phyloP scores from a whole-genome alignment of 2,113 vertebrate species.

The Oenanthe oenanthe region DNA sequence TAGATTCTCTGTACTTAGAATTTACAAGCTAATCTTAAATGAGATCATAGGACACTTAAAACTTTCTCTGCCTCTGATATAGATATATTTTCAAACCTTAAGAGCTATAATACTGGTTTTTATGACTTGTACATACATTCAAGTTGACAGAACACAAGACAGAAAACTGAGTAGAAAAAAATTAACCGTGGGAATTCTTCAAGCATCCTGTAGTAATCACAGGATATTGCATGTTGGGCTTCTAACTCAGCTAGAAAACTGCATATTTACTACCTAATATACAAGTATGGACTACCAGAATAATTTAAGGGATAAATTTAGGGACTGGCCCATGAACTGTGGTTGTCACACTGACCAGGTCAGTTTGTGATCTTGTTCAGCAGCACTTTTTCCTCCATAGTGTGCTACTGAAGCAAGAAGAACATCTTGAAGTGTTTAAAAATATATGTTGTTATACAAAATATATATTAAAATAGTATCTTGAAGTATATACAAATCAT shows the following conservation, averaged over 20 bases:
- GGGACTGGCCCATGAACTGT: neutral
- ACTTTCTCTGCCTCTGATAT: neutral
- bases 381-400: neutral
- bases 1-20: neutral
- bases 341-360: neutral
- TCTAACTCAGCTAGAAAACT: neutral
- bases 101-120: neutral
- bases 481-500: neutral
- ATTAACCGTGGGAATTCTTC: neutral
- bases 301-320: neutral
- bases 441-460: neutral
- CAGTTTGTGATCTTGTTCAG: neutral
- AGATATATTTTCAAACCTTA: neutral
- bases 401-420: neutral
- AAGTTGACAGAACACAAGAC: neutral
- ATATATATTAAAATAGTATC: too few species aligned
- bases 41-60: neutral
- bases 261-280: neutral
- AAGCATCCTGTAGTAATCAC: neutral
- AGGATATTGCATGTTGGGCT: neutral
- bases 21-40: neutral
- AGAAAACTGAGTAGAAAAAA: neutral
- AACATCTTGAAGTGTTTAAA: neutral
- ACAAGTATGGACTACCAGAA: neutral
- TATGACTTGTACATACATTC: neutral